Conservation (phyloP, 92 coral and sea anemone genomes). For the Siderastrea siderea region DNA sequence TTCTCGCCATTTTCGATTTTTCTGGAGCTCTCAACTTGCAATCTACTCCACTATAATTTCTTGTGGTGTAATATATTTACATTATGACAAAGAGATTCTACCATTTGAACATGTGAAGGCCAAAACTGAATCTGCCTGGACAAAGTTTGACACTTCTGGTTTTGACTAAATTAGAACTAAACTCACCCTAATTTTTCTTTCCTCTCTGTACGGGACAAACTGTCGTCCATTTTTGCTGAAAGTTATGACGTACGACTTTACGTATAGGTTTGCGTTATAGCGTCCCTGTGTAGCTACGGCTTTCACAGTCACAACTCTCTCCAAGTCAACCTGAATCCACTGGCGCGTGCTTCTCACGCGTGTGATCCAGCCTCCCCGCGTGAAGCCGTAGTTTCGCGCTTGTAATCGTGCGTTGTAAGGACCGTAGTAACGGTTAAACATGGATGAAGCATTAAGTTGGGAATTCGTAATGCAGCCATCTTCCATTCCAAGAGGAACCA, state of each 20-base stretch:
- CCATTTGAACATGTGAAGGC: no score
- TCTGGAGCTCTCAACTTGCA: no score
- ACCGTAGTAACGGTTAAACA: slow-evolving; percentile 55
- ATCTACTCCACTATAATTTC: no score
- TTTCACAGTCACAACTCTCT: slow-evolving; percentile 39
- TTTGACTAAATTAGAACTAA: not conserved
- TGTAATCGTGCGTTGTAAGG: slow-evolving; percentile 72
- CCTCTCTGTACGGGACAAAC: slow-evolving; percentile 59
- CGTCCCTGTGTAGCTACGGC: slow-evolving; percentile 78
- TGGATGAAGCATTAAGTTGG: slow-evolving; percentile 70
- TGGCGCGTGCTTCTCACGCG: slow-evolving; percentile 41
- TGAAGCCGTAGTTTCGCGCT: slow-evolving; percentile 60
- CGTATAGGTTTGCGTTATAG: slow-evolving; percentile 61
- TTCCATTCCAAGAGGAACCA: slow-evolving; percentile 73
- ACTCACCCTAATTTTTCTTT: slow-evolving; percentile 50
- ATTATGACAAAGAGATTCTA: no score
- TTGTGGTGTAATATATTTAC: no score
- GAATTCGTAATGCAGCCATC: slow-evolving; percentile 65
- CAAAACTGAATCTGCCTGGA: no score
- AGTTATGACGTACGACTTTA: slow-evolving; percentile 51
- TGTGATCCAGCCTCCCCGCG: slow-evolving; percentile 63
- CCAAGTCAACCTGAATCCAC: slow-evolving; percentile 74
- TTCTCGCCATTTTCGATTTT: no score
- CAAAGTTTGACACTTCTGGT: no score
- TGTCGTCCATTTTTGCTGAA: slow-evolving; percentile 59